Evolutionary conservation across 2,113 vertebrate genomes (phyloP).

Genomic region (Ia io): DNA sequence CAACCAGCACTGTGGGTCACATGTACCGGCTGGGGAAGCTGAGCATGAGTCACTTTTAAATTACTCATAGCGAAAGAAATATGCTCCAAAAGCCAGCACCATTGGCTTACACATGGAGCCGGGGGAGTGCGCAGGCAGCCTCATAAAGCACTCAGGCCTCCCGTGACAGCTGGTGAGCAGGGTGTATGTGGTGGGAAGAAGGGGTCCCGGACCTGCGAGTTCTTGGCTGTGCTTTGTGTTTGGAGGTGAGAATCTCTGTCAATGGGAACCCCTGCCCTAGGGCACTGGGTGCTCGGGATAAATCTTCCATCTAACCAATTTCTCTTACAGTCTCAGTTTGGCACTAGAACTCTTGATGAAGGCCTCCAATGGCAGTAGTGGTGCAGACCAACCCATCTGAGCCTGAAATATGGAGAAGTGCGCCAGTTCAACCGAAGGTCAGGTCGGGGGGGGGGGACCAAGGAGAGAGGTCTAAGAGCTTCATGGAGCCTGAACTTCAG

Average conservation of each 20-base stretch:
- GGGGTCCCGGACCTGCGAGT: background rate
- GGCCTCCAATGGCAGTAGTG: background rate
- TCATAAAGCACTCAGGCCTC: slow-evolving; percentile 27
- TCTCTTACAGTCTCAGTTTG: background rate
- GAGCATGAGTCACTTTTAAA: slow-evolving; percentile 79
- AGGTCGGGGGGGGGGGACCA: background rate
- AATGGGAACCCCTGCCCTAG: background rate
- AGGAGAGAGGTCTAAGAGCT: background rate
- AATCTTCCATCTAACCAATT: background rate
- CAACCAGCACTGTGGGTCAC: slow-evolving; percentile 57
- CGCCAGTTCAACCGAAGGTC: background rate
- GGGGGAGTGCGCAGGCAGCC: slow-evolving; percentile 48
- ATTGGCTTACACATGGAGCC: slow-evolving; percentile 66
- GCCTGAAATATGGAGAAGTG: background rate
- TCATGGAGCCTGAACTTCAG: background rate
- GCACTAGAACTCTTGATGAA: background rate
- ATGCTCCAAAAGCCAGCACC: slow-evolving; percentile 71
- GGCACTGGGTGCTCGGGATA: background rate
- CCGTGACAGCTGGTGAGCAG: slow-evolving; percentile 4
- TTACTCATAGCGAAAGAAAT: slow-evolving; percentile 77
- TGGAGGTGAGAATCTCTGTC: background rate
- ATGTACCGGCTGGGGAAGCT: slow-evolving; percentile 43
- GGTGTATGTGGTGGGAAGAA: background rate
- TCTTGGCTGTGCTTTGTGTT: background rate
- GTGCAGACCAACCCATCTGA: background rate